These are phyloP conservation scores for Zaprionus inermis DNA, from an alignment of 1,140 invertebrate genomes.

Conservation along the genomic window DNA sequence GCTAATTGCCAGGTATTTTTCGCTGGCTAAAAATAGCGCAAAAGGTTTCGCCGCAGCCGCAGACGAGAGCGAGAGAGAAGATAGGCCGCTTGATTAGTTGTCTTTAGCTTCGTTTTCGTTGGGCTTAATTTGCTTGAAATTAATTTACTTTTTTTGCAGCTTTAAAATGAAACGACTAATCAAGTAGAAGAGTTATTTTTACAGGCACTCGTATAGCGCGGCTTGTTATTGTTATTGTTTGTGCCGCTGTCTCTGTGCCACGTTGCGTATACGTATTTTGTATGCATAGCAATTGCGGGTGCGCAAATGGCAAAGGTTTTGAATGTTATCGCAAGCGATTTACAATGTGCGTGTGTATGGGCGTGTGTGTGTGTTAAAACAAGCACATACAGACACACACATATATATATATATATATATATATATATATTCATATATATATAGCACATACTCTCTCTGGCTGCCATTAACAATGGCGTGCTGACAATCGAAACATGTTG, in stretches of 20 bases:
- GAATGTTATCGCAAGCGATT: conserved; percentile 27
- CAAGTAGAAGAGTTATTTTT: conserved; percentile 47
- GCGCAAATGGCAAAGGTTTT: conserved; percentile 49
- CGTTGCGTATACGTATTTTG: conserved; percentile 54
- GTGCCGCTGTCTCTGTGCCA: not conserved
- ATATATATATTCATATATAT: not conserved
- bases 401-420: no score
- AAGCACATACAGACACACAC: conserved; percentile 18
- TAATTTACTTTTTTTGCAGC: conserved; percentile 19
- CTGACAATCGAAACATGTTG: conserved; percentile 43
- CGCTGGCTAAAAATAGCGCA: conserved; percentile 58
- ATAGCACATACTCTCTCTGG: not conserved
- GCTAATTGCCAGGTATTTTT: conserved; percentile 67
- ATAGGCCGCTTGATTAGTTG: conserved; percentile 48
- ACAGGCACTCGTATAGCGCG: not conserved
- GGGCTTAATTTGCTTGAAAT: conserved; percentile 47
- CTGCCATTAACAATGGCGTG: conserved; percentile 29
- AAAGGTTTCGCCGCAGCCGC: not conserved
- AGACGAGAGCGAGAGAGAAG: not conserved
- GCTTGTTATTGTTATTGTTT: conserved; percentile 6
- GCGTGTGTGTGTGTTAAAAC: conserved; percentile 27
- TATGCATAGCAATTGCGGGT: conserved; percentile 40
- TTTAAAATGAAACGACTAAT: conserved; percentile 67
- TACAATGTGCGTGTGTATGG: not conserved
- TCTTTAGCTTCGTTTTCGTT: not conserved